Conservation (phyloP, 2,888 invertebrate species). For the Tenthredo scrophulariae region DNA sequence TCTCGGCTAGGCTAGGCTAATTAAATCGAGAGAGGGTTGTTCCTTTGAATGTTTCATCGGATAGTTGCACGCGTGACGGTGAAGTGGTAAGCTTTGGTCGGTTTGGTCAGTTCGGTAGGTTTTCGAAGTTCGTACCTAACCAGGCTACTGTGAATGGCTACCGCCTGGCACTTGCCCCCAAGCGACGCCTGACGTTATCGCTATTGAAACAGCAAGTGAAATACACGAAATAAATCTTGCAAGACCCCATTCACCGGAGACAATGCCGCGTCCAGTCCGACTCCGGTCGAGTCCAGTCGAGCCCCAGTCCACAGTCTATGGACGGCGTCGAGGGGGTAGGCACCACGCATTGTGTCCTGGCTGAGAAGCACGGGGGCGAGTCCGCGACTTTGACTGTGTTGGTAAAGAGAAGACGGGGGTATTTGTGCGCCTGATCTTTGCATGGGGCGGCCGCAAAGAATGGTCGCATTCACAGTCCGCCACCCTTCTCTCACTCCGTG, state of each 20-base stretch:
- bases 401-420: conserved; percentile 69
- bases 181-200: conserved; percentile 72
- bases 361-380: conserved; percentile 50
- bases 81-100: conserved; percentile 37
- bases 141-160: conserved; percentile 37
- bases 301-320: conserved; percentile 63
- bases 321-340: conserved; percentile 71
- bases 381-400: conserved; percentile 59
- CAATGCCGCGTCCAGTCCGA: conserved; percentile 75
- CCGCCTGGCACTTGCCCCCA: conserved; percentile 45
- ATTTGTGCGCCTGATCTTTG: conserved; percentile 71
- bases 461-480: conserved; percentile 70
- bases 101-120: conserved; percentile 44
- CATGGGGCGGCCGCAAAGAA: conserved; percentile 72
- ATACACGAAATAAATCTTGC: conserved; percentile 79
- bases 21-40: conserved; percentile 40
- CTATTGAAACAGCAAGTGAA: conserved; percentile 78
- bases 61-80: conserved; percentile 41
- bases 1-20: conserved; percentile 16
- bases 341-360: conserved; percentile 74
- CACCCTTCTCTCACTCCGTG: conserved; percentile 57
- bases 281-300: conserved; percentile 67
- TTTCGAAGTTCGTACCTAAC: conserved; percentile 27
- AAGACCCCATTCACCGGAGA: conserved; percentile 77
- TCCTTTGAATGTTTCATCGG: conserved; percentile 53